Base-by-base conservation (phyloP, 2,797 vertebrate species). In the Furcifer pardalis region DNA sequence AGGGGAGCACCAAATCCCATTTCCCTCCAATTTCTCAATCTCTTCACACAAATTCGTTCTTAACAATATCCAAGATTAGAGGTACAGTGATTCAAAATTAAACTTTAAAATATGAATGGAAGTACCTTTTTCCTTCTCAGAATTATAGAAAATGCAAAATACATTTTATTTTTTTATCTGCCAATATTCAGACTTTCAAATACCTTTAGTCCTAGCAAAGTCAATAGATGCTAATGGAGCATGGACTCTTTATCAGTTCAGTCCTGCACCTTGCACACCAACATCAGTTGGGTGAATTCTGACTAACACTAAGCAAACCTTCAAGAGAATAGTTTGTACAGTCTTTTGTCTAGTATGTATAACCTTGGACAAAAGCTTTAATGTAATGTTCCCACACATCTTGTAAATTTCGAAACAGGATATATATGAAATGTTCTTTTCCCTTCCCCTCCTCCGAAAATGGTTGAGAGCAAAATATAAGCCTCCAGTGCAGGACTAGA, bases 391-490 rank as follows among this genome's bases (percentile, higher is more conserved):
- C 12, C 40, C 12, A 56, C 2, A 40, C 10, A 59, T 69, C 7
- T 2, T 69, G 30, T 17, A 76, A 23, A 32, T 68, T 83, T 17
- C 74, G 30, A 49, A 63, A 75, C 30, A 49, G 59, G 59, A 77
- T n/a, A 27, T 59, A 32, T 2, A 32, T 25, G 44, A 86, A 77
- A 85, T 89, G n/a, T n/a, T n/a, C n/a, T n/a, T n/a, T n/a, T n/a
- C n/a, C n/a, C n/a, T n/a, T n/a, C n/a, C 82, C 49, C 49, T 49
- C 49, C 19, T 56, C 52, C 87, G 86, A 90, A 86, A 35, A 86
- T 90, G 89, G 90, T 92, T 91, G 80, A 88, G 92, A 91, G 90
- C 88, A 92, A 84, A 83, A 77, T 89, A 82, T 88, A 89, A 91
- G 9, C 8, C 42, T 15, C 8, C 17, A 88, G 89, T 90, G 90